A percentile compares a stretch with the other conserved stretches of the same genome.
phyloP scores from a whole-genome alignment of 2,113 vertebrate genomes.

The Uria aalge region DNA sequence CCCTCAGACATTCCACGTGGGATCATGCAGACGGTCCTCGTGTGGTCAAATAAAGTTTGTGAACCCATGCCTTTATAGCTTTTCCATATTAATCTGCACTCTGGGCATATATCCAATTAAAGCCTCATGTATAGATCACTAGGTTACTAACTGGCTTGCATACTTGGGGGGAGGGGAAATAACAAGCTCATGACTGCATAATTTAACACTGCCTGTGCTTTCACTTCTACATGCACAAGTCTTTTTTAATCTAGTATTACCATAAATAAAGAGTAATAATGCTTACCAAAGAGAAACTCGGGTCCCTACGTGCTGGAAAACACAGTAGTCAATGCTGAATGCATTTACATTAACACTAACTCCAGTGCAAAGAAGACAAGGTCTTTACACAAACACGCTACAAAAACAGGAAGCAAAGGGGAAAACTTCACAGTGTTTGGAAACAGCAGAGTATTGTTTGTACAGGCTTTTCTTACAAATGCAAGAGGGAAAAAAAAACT shows the following conservation, averaged over 20 bases:
- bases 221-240: conserved; percentile 15
- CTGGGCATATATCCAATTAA: conserved; percentile 57
- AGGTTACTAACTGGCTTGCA: conserved; percentile 30
- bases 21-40: background rate
- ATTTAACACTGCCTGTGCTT: conserved; percentile 31
- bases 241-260: conserved; percentile 1
- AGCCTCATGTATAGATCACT: conserved; percentile 60
- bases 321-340: background rate
- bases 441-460: conserved; percentile 48
- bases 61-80: conserved; percentile 52
- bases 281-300: background rate
- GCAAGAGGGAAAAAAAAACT: background rate
- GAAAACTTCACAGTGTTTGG: conserved; percentile 46
- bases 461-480: background rate
- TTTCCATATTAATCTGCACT: conserved; percentile 58
- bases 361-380: background rate
- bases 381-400: background rate
- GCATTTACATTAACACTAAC: background rate
- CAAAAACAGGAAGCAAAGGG: conserved; percentile 61
- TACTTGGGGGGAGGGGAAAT: conserved; percentile 8
- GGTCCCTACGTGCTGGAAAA: background rate
- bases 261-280: background rate
- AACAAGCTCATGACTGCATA: conserved; percentile 34
- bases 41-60: conserved; percentile 60
- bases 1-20: conserved; percentile 21